Evolutionary conservation across 2,113 vertebrate species (phyloP), one percentile per base, ranked within the genome.

Genomic region (Pyxicephalus adspersus): DNA sequence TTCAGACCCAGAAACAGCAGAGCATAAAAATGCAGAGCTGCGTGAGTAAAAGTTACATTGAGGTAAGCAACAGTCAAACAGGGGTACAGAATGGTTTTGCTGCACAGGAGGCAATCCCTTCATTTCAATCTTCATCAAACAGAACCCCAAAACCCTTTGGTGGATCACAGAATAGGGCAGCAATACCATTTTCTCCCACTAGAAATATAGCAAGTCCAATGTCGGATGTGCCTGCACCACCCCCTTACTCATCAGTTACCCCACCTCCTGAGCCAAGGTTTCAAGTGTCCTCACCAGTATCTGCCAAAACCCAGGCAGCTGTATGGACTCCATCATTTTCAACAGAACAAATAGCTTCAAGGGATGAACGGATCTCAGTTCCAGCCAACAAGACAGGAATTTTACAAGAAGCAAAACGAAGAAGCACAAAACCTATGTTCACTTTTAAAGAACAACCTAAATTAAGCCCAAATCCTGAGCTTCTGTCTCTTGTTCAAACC

Each of bases 401-500:
- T 63, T 84, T 99, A 84, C 91, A 94, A 83, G 97, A 98, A 74
- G 90, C 95, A 75, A 95, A 90, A 64, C 92, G 86, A 83, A 94
- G 90, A 76, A 93, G 86, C 86, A 85, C 89, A 18, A 98, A 98
- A 82, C 96, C 96, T 8, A 98, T 99, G 97, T 99, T 98, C 87
- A 95, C 94, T 3, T 99, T 99, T 84, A 97, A 96, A 86, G 96
- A 98, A 3, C 60, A 92, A 15, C 96, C 95, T 70, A 99, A 98
- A 86, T 87, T 99, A 9, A 96, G 90, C 54, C 98, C 98, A 1
- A 99, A 97, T 83, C 98, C 98, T 20, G 95, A 90, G 79, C 89
- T 99, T n/a, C 78, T 99, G 76, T 96, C 95, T 26, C 96, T 99
- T 5, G 91, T 99, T n/a, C 92, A 95, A 54, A 95, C 94, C 64